These are phyloP conservation scores for Xestoiulus laeticollis DNA, from an alignment of 2,888 invertebrate species.

Conservation along the genomic window DNA sequence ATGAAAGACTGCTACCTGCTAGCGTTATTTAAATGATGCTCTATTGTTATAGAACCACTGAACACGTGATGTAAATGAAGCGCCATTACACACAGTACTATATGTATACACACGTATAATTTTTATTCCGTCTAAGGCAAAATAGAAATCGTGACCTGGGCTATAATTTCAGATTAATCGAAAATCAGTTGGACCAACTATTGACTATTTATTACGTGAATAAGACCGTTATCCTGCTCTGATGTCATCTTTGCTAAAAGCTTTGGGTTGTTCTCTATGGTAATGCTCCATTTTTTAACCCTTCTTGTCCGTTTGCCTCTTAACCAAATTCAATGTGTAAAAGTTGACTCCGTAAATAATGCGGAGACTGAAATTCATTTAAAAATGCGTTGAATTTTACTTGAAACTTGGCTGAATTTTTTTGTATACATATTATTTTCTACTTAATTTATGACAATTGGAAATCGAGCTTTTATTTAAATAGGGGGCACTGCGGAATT, in stretches of 20 bases:
- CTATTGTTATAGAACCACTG: too few species aligned
- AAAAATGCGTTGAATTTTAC: background rate
- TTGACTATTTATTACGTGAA: background rate
- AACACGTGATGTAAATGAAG: too few species aligned
- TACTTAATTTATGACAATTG: slow-evolving; percentile 21
- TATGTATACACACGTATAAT: too few species aligned
- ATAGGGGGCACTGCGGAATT: background rate
- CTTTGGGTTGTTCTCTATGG: background rate
- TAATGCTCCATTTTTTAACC: background rate
- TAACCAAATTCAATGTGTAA: background rate
- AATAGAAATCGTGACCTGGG: too few species aligned
- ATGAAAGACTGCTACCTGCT: too few species aligned
- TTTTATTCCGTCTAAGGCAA: too few species aligned
- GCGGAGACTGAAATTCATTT: background rate
- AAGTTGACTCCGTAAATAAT: background rate
- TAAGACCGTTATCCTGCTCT: background rate
- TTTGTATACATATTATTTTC: background rate
- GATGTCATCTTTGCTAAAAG: background rate
- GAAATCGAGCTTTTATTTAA: slow-evolving; percentile 9
- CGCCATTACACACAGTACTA: too few species aligned
- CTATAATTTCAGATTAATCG: too few species aligned
- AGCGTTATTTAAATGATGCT: too few species aligned
- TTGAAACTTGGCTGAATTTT: background rate
- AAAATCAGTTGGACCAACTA: background rate
- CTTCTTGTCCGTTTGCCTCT: background rate